phyloP scores from a whole-genome alignment of 2,113 vertebrate species.

The Pionites leucogaster region DNA sequence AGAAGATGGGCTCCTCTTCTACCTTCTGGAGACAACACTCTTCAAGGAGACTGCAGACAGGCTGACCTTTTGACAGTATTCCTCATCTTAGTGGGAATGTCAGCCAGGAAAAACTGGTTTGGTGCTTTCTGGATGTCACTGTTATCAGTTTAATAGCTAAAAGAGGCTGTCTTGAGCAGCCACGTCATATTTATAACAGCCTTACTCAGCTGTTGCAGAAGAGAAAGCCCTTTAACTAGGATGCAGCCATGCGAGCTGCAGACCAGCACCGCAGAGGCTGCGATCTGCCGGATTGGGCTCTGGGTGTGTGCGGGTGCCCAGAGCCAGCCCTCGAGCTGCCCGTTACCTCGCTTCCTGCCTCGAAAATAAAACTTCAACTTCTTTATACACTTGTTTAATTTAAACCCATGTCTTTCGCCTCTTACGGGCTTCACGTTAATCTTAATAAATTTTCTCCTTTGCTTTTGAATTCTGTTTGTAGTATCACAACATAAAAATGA shows the following conservation, averaged over 20 bases:
- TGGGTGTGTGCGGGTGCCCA: not conserved
- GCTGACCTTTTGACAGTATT: constrained; percentile 19
- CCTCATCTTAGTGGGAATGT: not conserved
- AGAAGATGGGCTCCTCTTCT: not conserved
- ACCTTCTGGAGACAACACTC: not conserved
- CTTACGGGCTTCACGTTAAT: not conserved
- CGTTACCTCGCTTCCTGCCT: not conserved
- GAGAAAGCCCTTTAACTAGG: not conserved
- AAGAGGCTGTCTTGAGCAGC: constrained; percentile 27
- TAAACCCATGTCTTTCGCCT: not conserved
- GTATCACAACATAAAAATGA: constrained; percentile 68
- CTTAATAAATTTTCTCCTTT: constrained; percentile 29
- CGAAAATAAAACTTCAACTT: not conserved
- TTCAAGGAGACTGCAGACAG: not conserved
- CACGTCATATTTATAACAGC: constrained; percentile 28
- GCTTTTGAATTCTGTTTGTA: constrained; percentile 68
- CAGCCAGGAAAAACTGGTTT: constrained; percentile 53
- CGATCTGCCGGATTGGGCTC: not conserved
- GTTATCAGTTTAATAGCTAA: constrained; percentile 39
- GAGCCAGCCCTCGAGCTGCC: accelerated
- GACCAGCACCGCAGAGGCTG: not conserved
- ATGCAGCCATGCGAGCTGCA: not conserved
- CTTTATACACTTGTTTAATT: not conserved
- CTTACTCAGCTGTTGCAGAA: constrained; percentile 17
- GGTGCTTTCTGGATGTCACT: constrained; percentile 37